These are phyloP conservation scores for Chaitophorus viminalis DNA, from an alignment of 2,888 invertebrate species.

Conservation along the genomic window DNA sequence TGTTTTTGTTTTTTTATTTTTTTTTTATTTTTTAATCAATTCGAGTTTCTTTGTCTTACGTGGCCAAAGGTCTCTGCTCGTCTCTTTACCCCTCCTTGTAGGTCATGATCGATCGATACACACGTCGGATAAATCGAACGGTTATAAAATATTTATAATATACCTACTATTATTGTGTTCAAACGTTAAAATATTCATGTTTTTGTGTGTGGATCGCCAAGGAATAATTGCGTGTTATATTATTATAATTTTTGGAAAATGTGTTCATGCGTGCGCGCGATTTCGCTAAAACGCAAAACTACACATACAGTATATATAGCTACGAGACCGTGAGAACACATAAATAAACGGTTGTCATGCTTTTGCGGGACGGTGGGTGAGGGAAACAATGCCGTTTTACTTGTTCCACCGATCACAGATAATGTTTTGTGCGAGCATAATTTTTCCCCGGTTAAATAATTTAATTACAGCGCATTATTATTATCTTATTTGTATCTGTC, in stretches of 20 bases:
- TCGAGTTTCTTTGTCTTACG: too few relatives aligned
- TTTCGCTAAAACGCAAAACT: neutral
- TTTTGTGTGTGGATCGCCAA: neutral
- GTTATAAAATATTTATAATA: too few relatives aligned
- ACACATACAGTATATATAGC: neutral
- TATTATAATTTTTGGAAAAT: neutral
- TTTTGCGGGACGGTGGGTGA: neutral
- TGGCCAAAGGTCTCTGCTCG: too few relatives aligned
- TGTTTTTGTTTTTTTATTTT: too few relatives aligned
- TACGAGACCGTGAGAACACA: neutral
- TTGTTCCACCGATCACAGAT: slow-evolving; percentile 3
- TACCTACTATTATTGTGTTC: neutral
- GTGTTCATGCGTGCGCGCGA: too few relatives aligned
- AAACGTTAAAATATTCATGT: neutral
- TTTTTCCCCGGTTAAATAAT: slow-evolving; percentile 20
- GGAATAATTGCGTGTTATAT: too few relatives aligned
- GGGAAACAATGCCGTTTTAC: neutral
- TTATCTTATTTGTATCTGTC: slow-evolving; percentile 30
- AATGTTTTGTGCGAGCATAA: slow-evolving; percentile 3
- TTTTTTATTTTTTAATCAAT: too few relatives aligned
- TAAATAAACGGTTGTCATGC: neutral
- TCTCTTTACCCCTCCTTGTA: too few relatives aligned
- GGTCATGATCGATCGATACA: neutral
- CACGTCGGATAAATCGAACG: neutral
- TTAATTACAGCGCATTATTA: too few relatives aligned